A percentile compares a stretch with the other conserved stretches of the same genome.
Conservation (phyloP, 2,888 invertebrate genomes). For the Hymenopus coronatus region DNA sequence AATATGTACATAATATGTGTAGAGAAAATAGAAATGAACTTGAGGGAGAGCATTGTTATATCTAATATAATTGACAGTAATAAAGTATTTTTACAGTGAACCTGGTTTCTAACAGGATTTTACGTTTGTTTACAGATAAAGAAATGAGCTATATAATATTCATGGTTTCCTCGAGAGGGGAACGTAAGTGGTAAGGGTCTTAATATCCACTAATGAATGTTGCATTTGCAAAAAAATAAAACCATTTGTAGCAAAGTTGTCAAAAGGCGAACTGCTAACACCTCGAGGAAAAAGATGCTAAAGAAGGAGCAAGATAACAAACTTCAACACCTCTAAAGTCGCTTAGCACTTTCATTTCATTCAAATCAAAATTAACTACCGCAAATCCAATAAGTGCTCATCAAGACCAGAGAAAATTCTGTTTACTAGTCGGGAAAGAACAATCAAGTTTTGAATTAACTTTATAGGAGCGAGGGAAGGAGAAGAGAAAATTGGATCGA, state of each 20-base stretch:
- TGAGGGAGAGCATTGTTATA: too few relatives aligned
- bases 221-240: not conserved
- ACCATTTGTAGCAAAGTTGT: not conserved
- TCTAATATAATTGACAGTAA: too few relatives aligned
- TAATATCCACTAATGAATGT: too few relatives aligned
- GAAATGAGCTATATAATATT: too few relatives aligned
- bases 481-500: constrained; percentile 3
- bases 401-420: not conserved
- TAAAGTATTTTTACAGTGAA: too few relatives aligned
- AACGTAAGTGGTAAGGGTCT: too few relatives aligned
- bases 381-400: constrained; percentile 11
- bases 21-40: too few relatives aligned
- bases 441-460: not conserved
- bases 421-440: not conserved
- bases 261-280: not conserved
- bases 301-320: not conserved
- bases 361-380: constrained; percentile 18
- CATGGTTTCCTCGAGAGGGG: too few relatives aligned
- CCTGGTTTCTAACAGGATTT: too few relatives aligned
- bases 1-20: too few relatives aligned
- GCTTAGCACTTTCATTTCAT: not conserved
- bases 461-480: not conserved
- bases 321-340: not conserved
- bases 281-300: not conserved
- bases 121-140: too few relatives aligned